Percentiles rank a stretch among this genome's conserved stretches.
These are phyloP conservation scores for Anableps anableps DNA, from an alignment of 2,797 vertebrate genomes.

Conservation along the genomic window DNA sequence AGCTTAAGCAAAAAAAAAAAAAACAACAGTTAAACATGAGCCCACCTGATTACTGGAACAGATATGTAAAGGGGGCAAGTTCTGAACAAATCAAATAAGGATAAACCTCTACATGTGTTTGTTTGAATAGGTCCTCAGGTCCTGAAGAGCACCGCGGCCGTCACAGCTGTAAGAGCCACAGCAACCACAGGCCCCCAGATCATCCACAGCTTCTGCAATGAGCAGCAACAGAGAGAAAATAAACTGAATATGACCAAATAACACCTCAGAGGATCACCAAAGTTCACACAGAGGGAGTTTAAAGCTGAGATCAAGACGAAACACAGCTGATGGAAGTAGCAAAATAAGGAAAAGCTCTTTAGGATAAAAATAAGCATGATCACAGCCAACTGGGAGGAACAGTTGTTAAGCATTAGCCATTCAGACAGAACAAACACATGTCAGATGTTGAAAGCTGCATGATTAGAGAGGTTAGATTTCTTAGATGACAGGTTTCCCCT, in stretches of 20 bases:
- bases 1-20: slow-evolving; percentile 63
- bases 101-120: slow-evolving; percentile 15
- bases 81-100: slow-evolving; percentile 45
- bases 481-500: slow-evolving; percentile 20
- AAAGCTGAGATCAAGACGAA: slow-evolving; percentile 44
- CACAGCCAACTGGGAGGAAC: slow-evolving; percentile 63
- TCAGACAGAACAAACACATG: slow-evolving; percentile 85
- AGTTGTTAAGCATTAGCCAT: slow-evolving; percentile 71
- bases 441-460: slow-evolving; percentile 67
- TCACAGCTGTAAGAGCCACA: slow-evolving; percentile 91
- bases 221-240: slow-evolving; percentile 80
- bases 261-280: slow-evolving; percentile 32
- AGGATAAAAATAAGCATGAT: slow-evolving; percentile 56
- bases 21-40: slow-evolving; percentile 70
- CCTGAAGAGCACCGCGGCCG: slow-evolving; percentile 92
- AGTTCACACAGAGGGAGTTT: slow-evolving; percentile 55
- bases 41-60: slow-evolving; percentile 66
- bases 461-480: slow-evolving; percentile 69
- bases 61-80: slow-evolving; percentile 63
- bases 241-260: slow-evolving; percentile 42
- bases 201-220: slow-evolving; percentile 92
- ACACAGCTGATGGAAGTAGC: slow-evolving; percentile 45
- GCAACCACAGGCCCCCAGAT: slow-evolving; percentile 95
- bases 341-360: slow-evolving; percentile 35
- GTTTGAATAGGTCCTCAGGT: slow-evolving; percentile 80